Evolutionary conservation across 2,888 invertebrate genomes (phyloP), one percentile per base, ranked within the genome.

Genomic region (Sisyra terminalis): DNA sequence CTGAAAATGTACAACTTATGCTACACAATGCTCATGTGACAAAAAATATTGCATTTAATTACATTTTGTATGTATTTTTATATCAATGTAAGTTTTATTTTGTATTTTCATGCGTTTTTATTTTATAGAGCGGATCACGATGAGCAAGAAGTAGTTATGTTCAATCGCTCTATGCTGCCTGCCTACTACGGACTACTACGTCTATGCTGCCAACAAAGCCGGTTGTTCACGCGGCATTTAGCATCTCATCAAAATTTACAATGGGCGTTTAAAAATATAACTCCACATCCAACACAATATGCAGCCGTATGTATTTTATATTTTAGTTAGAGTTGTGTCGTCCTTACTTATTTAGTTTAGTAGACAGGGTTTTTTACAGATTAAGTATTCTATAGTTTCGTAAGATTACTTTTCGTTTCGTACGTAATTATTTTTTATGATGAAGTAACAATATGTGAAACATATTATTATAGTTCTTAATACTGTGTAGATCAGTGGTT

Each of bases 251-350:
- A 93, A 64, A 94, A 94, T 67, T 75, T 94, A 35, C 88, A 89
- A 58, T 94, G 93, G 93, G 93, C 93, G 17, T 93, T 93, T 63
- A 83, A 92, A 56, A 93, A 93, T 62, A 92, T 94, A 49, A 88
- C 90, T 29, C 90, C 92, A n/a, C 90, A 90, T 64, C 88, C 90
- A 5, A 88, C 88, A 15, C 84, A 93, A 52, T 94, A 94, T 66
- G 81, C 87, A 13, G 78, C 78, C 47, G 78, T 73, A 57, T 61
- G 58, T 56, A 31, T 41, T 29, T 24, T 3, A 24, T 7, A n/a
- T 11, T 10, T 7, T 35, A 13, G 9, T 11, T 13, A 11, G 9
- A 35, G 7, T 35, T 35, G 11, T 35, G 9, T 10, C 35, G 13
- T 7, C 6, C 13, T 10, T 11, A 10, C 11, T 35, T 10, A 11